Conservation (phyloP, 2,113 vertebrate genomes). For the Tragelaphus imberbis region DNA sequence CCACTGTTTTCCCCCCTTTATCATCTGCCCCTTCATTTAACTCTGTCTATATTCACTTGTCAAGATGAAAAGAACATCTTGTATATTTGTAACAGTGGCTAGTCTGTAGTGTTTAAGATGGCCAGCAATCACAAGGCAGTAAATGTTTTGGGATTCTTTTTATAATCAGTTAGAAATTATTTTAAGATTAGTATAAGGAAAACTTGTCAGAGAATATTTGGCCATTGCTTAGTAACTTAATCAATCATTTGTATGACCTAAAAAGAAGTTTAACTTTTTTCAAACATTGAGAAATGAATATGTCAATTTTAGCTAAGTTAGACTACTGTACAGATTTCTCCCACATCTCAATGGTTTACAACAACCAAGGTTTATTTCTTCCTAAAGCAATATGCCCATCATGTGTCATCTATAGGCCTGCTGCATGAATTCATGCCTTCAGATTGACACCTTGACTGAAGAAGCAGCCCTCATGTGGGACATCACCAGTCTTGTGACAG, state of each 20-base stretch:
- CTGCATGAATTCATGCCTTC: background rate
- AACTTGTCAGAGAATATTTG: background rate
- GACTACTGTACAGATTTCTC: background rate
- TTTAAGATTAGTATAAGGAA: background rate
- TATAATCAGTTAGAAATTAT: background rate
- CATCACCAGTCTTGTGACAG: background rate
- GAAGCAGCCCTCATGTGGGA: background rate
- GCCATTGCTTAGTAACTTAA: background rate
- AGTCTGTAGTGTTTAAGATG: background rate
- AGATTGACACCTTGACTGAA: background rate
- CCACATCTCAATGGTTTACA: background rate
- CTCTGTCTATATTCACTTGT: background rate
- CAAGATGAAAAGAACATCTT: background rate
- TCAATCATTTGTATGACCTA: background rate
- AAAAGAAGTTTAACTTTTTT: background rate
- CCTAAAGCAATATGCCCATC: background rate
- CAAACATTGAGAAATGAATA: background rate
- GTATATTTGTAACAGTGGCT: background rate
- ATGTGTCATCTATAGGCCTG: fast-evolving
- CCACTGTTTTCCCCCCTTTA: background rate
- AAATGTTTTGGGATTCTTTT: background rate
- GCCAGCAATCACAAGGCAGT: background rate
- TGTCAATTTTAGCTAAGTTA: background rate
- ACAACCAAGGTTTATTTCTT: background rate
- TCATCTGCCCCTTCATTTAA: background rate